Evolutionary conservation across 1,140 invertebrate species (phyloP).

Genomic region (Aphaenogaster floridana): DNA sequence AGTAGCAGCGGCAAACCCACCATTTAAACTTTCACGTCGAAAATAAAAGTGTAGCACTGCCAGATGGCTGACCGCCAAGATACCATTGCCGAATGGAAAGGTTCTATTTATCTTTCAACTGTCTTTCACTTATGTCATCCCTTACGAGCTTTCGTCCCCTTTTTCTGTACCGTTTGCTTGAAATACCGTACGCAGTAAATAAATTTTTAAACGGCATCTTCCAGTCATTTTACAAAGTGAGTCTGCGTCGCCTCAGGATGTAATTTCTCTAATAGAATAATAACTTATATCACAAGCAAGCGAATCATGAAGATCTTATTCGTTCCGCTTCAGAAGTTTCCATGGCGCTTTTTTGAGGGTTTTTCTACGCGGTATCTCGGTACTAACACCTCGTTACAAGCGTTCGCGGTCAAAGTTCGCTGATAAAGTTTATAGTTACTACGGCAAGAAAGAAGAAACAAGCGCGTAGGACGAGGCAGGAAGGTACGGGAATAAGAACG

Average conservation of each 20-base stretch:
- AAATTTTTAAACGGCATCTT: slow-evolving; percentile 23
- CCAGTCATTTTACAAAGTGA: neutral
- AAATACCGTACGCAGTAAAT: slow-evolving; percentile 13
- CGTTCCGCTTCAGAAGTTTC: slow-evolving; percentile 37
- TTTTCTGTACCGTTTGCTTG: neutral
- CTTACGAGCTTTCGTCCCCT: neutral
- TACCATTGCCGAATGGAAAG: slow-evolving; percentile 69
- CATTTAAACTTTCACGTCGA: slow-evolving; percentile 74
- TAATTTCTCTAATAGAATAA: slow-evolving; percentile 48
- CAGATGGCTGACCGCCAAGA: slow-evolving; percentile 74
- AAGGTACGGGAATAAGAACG: slow-evolving; percentile 41
- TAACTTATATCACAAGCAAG: slow-evolving; percentile 1
- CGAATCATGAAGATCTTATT: slow-evolving; percentile 32
- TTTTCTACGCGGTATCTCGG: slow-evolving; percentile 14
- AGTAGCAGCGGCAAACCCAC: slow-evolving; percentile 37
- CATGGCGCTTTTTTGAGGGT: slow-evolving; percentile 27
- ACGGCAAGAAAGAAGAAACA: slow-evolving; percentile 56
- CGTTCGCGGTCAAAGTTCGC: slow-evolving; percentile 54
- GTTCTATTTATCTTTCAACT: slow-evolving; percentile 73
- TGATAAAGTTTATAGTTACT: slow-evolving; percentile 62
- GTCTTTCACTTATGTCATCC: slow-evolving; percentile 39
- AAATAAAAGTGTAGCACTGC: slow-evolving; percentile 73
- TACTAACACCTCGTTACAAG: slow-evolving; percentile 58
- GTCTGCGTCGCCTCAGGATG: neutral
- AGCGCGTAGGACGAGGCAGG: slow-evolving; percentile 13